Conservation (phyloP, 2,797 vertebrate genomes). For the Lutjanus campechanus region DNA sequence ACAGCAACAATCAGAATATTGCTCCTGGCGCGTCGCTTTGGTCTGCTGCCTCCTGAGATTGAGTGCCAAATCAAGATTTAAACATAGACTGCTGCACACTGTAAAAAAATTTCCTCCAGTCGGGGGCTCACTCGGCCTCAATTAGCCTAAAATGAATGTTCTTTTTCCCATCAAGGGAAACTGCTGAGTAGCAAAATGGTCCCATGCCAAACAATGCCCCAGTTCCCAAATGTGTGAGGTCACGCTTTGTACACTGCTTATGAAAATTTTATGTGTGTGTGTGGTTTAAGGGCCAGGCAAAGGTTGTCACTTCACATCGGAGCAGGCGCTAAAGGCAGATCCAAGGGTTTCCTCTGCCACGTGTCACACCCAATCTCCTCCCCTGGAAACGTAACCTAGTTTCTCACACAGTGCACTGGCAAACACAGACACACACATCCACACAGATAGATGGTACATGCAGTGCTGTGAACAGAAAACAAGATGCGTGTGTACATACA, state of each 20-base stretch:
- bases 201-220: constrained; percentile 60
- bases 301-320: constrained; percentile 67
- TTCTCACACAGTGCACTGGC: constrained; percentile 41
- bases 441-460: constrained; percentile 3
- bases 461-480: constrained; percentile 5
- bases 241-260: constrained; percentile 52
- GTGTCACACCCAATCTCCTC: constrained; percentile 71
- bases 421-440: constrained; percentile 9
- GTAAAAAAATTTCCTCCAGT: constrained; percentile 26
- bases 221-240: constrained; percentile 60
- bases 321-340: constrained; percentile 50
- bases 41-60: constrained; percentile 31
- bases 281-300: constrained; percentile 25
- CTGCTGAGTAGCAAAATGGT: constrained; percentile 52
- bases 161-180: constrained; percentile 42
- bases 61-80: constrained; percentile 33
- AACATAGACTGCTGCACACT: constrained; percentile 36
- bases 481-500: not conserved
- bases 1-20: constrained; percentile 14
- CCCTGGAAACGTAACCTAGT: constrained; percentile 77
- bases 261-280: constrained; percentile 60
- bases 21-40: constrained; percentile 24
- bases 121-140: constrained; percentile 12
- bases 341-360: constrained; percentile 67
- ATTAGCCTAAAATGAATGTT: constrained; percentile 33